Conservation (phyloP, 2,888 invertebrate genomes). For the Dryobota labecula region DNA sequence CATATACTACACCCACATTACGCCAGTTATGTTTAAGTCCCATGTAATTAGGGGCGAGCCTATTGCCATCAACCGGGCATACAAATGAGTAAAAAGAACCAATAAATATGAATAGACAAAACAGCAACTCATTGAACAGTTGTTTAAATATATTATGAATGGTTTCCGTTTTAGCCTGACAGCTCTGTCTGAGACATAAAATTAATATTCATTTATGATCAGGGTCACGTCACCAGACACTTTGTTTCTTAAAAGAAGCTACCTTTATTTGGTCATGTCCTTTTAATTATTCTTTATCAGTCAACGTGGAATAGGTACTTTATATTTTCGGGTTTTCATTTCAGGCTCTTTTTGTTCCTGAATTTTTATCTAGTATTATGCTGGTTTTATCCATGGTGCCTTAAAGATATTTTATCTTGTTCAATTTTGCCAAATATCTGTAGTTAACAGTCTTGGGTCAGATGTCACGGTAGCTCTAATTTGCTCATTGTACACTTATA, state of each 20-base stretch:
- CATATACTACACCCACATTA: too few species aligned
- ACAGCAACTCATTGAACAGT: slow-evolving; percentile 26
- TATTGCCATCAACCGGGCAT: too few species aligned
- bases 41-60: too few species aligned
- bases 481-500: neutral
- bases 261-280: slow-evolving; percentile 3
- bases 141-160: slow-evolving; percentile 41
- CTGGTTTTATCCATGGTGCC: neutral
- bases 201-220: slow-evolving; percentile 48
- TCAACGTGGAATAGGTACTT: neutral
- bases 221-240: slow-evolving; percentile 46
- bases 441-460: neutral
- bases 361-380: neutral
- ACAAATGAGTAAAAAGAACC: neutral
- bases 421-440: neutral
- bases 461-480: neutral
- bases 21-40: too few species aligned
- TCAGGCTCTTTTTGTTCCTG: neutral
- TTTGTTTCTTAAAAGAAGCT: slow-evolving; percentile 20
- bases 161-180: slow-evolving; percentile 36
- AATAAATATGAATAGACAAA: slow-evolving; percentile 5
- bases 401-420: neutral
- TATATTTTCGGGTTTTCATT: neutral
- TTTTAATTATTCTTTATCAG: slow-evolving; percentile 1
- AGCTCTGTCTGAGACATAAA: slow-evolving; percentile 27